Percentiles rank a stretch among this genome's conserved stretches.
These are phyloP conservation scores for Ruditapes philippinarum DNA, from an alignment of 1,140 invertebrate genomes.

Conservation along the genomic window DNA sequence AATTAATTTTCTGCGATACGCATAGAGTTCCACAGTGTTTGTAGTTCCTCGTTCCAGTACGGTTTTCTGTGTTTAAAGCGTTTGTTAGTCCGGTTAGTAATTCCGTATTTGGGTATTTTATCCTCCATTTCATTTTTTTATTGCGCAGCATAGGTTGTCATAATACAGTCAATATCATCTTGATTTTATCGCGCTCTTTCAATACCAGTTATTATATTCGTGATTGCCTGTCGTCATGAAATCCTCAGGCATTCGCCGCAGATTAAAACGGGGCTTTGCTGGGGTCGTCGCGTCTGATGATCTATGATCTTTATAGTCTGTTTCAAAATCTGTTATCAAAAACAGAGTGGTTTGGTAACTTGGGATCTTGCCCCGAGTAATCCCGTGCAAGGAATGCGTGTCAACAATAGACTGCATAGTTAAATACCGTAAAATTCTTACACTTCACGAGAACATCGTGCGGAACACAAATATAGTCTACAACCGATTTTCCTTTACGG, in stretches of 20 bases:
- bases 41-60: constrained; percentile 19
- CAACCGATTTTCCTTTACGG: constrained; percentile 59
- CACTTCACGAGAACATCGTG: constrained; percentile 42
- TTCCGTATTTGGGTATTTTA: not conserved
- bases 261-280: not conserved
- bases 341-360: constrained; percentile 63
- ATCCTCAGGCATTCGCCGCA: not conserved
- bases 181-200: not conserved
- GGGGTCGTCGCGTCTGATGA: not conserved
- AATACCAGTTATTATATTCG: constrained; percentile 26
- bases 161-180: constrained; percentile 37
- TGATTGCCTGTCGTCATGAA: constrained; percentile 14
- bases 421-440: constrained; percentile 43
- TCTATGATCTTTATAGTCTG: not conserved
- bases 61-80: not conserved
- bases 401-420: constrained; percentile 56
- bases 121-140: constrained; percentile 31
- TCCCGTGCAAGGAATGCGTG: constrained; percentile 9
- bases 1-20: constrained; percentile 10
- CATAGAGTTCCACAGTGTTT: constrained; percentile 50
- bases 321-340: not conserved
- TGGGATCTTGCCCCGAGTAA: constrained; percentile 57
- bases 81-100: not conserved
- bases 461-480: constrained; percentile 70
- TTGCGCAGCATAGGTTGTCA: constrained; percentile 27